A percentile compares a stretch with the other conserved stretches of the same genome.
These are phyloP conservation scores for Metacarcinus magister DNA, from an alignment of 2,888 invertebrate species.

Conservation along the genomic window DNA sequence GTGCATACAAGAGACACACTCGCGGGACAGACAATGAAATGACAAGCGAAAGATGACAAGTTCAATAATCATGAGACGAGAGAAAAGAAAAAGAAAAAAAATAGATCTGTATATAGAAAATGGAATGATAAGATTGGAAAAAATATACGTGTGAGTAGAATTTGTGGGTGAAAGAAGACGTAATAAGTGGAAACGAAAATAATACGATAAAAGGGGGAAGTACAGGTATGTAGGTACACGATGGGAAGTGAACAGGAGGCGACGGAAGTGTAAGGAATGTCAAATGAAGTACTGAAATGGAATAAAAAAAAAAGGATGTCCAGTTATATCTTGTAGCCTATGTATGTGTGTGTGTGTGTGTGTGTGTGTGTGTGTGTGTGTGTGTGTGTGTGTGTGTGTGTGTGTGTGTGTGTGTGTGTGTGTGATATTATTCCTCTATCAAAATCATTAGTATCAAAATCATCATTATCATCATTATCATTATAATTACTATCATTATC, in stretches of 20 bases:
- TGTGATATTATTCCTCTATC: neutral
- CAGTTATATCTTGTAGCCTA: neutral
- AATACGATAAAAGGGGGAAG: neutral
- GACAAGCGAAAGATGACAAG: neutral
- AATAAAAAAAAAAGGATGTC: neutral
- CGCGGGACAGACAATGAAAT: neutral
- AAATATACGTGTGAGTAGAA: too few relatives aligned
- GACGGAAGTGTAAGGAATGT: neutral
- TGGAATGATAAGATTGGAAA: too few relatives aligned
- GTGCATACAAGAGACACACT: neutral
- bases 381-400: slow-evolving; percentile 7
- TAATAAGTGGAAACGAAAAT: neutral
- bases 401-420: slow-evolving; percentile 26
- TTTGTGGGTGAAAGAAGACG: too few relatives aligned
- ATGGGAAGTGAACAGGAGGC: neutral
- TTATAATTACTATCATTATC: neutral
- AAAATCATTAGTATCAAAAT: neutral
- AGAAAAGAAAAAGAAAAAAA: neutral
- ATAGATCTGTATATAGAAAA: neutral
- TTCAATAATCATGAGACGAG: neutral
- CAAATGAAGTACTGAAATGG: neutral
- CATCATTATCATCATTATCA: neutral
- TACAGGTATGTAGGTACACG: neutral
- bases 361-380: slow-evolving; percentile 2
- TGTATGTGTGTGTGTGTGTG: neutral